These are phyloP conservation scores for Pseudoips prasinana DNA, from an alignment of 2,888 invertebrate species.

Conservation along the genomic window DNA sequence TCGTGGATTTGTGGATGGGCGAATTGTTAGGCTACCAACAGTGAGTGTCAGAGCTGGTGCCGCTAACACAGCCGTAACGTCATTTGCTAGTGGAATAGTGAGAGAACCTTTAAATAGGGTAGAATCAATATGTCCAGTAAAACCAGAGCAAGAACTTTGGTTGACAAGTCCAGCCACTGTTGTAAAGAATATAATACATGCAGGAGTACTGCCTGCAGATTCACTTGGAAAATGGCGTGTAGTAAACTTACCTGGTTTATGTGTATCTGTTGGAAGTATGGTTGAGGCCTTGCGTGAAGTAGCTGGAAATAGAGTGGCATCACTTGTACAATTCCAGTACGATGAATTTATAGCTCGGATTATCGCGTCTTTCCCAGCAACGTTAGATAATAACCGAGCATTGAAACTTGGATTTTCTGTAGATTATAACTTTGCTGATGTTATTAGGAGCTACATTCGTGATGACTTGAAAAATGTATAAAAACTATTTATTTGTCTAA, in stretches of 20 bases:
- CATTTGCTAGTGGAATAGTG: conserved; percentile 66
- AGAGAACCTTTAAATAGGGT: conserved; percentile 60
- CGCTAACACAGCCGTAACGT: conserved; percentile 66
- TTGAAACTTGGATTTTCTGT: conserved; percentile 54
- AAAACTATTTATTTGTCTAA: no score
- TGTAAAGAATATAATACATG: conserved; percentile 53
- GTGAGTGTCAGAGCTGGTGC: conserved; percentile 63
- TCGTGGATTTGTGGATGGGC: conserved; percentile 59
- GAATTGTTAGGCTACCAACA: conserved; percentile 60
- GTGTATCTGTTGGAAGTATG: conserved; percentile 53
- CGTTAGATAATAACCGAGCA: conserved; percentile 55
- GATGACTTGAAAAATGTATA: conserved; percentile 30
- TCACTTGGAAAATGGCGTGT: conserved; percentile 50
- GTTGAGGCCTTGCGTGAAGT: conserved; percentile 47
- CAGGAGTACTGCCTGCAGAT: conserved; percentile 41
- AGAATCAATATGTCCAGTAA: conserved; percentile 50
- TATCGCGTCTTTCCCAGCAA: conserved; percentile 53
- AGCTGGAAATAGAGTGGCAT: conserved; percentile 49
- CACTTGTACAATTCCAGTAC: conserved; percentile 44
- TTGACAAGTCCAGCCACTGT: conserved; percentile 55
- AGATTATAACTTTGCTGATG: conserved; percentile 51
- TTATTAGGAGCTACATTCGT: conserved; percentile 50
- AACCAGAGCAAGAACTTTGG: conserved; percentile 51
- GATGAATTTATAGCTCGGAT: conserved; percentile 50
- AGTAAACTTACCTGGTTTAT: conserved; percentile 59